These are phyloP conservation scores for Malaclemys terrapin DNA, from an alignment of 2,113 vertebrate species.

Conservation along the genomic window DNA sequence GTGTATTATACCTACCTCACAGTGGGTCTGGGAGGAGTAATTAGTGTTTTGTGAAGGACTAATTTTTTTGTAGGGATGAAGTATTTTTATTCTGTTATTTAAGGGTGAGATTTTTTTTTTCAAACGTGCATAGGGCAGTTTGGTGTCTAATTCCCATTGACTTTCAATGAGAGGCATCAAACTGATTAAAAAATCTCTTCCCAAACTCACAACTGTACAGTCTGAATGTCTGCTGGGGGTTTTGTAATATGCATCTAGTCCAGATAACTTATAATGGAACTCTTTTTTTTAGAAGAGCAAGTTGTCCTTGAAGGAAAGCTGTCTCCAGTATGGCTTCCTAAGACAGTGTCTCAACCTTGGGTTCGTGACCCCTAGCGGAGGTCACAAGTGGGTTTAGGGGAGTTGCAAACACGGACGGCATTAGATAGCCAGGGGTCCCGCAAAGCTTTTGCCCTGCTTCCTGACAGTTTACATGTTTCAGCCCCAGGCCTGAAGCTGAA, in stretches of 20 bases:
- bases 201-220: conserved; percentile 26
- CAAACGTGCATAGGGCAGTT: not conserved
- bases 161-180: not conserved
- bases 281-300: conserved; percentile 59
- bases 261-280: conserved; percentile 57
- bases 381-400: no score
- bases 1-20: not conserved
- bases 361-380: not conserved
- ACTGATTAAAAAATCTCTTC: conserved; percentile 31
- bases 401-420: no score
- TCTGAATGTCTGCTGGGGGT: conserved; percentile 51
- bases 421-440: no score
- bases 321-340: conserved; percentile 19
- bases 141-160: conserved; percentile 19
- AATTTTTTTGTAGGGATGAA: not conserved
- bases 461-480: not conserved
- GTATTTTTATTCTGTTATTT: not conserved
- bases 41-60: not conserved
- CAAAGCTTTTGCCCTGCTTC: no score
- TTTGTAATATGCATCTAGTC: conserved; percentile 66
- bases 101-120: not conserved
- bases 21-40: not conserved
- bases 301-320: conserved; percentile 24
- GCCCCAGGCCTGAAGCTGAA: not conserved
- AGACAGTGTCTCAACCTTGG: not conserved